Base-by-base conservation (phyloP, 2,888 invertebrate species). In the Macaria liturata region DNA sequence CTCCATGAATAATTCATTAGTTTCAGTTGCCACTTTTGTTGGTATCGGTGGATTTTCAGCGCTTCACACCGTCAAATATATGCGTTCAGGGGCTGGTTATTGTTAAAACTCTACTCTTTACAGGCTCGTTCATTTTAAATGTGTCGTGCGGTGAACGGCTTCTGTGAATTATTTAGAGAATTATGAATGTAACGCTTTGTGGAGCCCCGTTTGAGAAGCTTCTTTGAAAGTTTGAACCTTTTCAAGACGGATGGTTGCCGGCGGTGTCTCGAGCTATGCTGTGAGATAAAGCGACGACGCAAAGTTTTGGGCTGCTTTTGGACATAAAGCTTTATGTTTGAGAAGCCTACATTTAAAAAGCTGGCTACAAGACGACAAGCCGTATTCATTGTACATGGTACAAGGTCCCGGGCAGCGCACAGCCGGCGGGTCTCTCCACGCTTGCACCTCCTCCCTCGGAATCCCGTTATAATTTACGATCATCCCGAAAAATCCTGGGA, bases 11-110 rank as follows among this genome's bases (percentile, higher is more conserved):
- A 86, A 92, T 92, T 92, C 92, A 92, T 91, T 85, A 91, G 91
- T 86, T 90, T 89, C 92, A 86, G 89, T 91, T 91, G 90, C 91
- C 89, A 91, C 91, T 91, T 89, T 90, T 88, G 91, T 89, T 86
- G 84, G 85, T 90, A 92, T 91, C 91, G 88, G 87, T 86, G 88
- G 88, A 88, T 91, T 92, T 91, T 90, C 91, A 90, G 88, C 86
- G 82, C 76, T 87, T 88, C 86, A 80, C 88, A 81, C 87, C 84
- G 84, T 80, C 88, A 86, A 90, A 90, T 90, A 88, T 89, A 86
- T 85, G 88, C 87, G 84, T 82, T 83, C 75, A 83, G 83, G 82
- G 83, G 76, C 83, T 81, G 86, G 80, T 89, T 89, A 89, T 86
- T 88, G 84, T 85, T 81, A 77, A 78, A 81, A 79, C 78, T 60